A percentile compares a stretch with the other conserved stretches of the same genome.
Conservation (phyloP, 2,113 vertebrate genomes). For the Marcusenius ussheri region DNA sequence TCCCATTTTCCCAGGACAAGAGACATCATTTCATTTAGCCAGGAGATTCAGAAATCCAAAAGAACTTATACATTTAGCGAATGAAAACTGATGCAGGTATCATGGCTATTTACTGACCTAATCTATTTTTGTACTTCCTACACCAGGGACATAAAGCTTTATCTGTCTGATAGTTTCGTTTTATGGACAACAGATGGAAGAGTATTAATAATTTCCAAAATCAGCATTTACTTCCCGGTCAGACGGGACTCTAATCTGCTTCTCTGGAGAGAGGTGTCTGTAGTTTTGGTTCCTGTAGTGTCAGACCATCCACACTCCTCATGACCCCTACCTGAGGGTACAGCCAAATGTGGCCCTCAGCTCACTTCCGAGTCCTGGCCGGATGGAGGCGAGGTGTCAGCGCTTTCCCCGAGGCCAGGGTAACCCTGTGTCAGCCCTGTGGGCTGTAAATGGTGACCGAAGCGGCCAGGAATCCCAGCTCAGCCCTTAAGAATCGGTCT, state of each 20-base stretch:
- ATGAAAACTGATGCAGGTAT: not conserved
- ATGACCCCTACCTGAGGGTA: not conserved
- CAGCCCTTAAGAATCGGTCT: constrained; percentile 38
- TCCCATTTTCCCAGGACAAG: not conserved
- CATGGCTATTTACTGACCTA: not conserved
- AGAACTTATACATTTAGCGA: not conserved
- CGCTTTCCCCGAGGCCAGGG: not conserved
- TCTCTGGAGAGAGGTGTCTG: not conserved
- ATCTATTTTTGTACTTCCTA: not conserved
- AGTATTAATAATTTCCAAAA: not conserved
- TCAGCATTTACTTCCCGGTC: not conserved
- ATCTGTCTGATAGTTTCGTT: not conserved
- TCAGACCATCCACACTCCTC: not conserved
- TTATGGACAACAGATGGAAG: not conserved
- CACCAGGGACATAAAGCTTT: not conserved
- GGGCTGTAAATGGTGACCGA: not conserved
- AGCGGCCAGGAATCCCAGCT: constrained; percentile 28
- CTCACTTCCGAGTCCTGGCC: not conserved
- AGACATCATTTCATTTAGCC: not conserved
- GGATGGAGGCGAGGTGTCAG: not conserved
- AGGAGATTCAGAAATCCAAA: not conserved
- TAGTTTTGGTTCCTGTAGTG: not conserved
- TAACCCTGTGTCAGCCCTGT: not conserved
- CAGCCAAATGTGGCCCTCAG: not conserved
- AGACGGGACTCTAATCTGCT: not conserved